Evolutionary conservation across 2,888 invertebrate genomes (phyloP), one percentile per base, ranked within the genome.

Genomic region (Bibio marci): DNA sequence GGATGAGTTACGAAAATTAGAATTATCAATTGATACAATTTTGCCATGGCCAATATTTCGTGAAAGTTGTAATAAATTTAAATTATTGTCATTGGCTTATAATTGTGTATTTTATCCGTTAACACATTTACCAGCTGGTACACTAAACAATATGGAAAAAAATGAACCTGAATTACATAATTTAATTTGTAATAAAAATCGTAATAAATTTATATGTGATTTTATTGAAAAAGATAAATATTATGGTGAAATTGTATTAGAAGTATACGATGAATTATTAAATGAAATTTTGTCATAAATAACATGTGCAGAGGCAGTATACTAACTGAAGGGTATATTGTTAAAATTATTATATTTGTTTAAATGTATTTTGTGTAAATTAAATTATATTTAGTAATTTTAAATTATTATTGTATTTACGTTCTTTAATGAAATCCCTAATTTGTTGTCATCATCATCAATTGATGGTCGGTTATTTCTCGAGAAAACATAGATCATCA

Each of bases 41-140:
- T 49, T 64, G n/a, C 48, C 55, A 1, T 50, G 49, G 42, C 39
- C 49, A 1, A 52, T 52, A 28, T 64, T 66, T 45, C 15, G 52
- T 7, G 42, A 51, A 30, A 59, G 59, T 33, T 53, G 59, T 28
- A 45, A 55, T 12, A 44, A 49, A 2, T 56, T 57, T 10, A 55
- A 56, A 31, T 40, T 61, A 12, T 51, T 57, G 0, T 54, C 57
- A 2, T 38, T 63, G 8, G 47, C 57, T 3, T 51, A 61, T 43
- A 48, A 53, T 41, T 54, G 57, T 0, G 45, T 63, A 36, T 61
- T 55, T 43, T 58, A 55, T 3, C 63, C 64, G 0, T 52, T 61
- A 27, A 52, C 55, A 5, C 57, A 54, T 43, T 50, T 65, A 41
- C 56, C 57, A 0, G 45, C 56, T 1, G 55, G 56, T n/a, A 46